Base-by-base conservation (phyloP, 2,113 vertebrate genomes). In the Pipra filicauda region DNA sequence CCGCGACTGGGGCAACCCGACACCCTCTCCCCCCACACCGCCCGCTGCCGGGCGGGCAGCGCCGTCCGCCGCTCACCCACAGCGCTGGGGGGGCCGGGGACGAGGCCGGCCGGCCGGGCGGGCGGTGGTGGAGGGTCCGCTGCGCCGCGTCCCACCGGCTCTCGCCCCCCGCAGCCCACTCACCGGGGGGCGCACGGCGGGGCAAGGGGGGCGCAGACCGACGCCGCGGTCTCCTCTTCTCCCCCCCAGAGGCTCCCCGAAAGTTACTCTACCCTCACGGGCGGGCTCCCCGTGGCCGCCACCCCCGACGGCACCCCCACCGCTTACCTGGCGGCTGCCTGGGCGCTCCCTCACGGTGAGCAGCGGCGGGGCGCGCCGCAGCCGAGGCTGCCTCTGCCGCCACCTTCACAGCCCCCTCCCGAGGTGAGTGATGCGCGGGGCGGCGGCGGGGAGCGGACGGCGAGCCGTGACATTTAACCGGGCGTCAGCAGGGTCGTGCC, bases 251-350 rank as follows among this genome's bases (percentile, higher is more conserved):
- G 18, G 3, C 31, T 27, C 33, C 72, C 11, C 15, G 26, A 85
- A 96, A 97, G 92, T 97, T 96, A 54, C 74, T 51, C 16, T 88
- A 58, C 74, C 67, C 44, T 71, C 31, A 41, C 66, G 9, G 21
- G 39, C 46, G 16, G 61, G 22, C 7, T 69, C 35, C 55, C 48
- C 23, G 12, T 17, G 19, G n/a, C 64, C 37, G 57, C 43, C 52
- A 41, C 39, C 65, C 76, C 67, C 73, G 91, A 37, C 52, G 76
- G 46, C 87, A 33, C 19, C 33, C 44, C 71, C 13, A 21, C 26
- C 27, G n/a, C 97, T 97, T 98, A 98, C 98, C 98, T 97, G 83
- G 72, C 30, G 48, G 75, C 44, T 71, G 85, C 30, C 70, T 49
- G 22, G 37, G 46, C 86, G 65, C 88, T 88, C 80, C 73, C 80